Conservation (phyloP, 2,113 vertebrate species). For the cattle (Bos taurus) region DNA sequence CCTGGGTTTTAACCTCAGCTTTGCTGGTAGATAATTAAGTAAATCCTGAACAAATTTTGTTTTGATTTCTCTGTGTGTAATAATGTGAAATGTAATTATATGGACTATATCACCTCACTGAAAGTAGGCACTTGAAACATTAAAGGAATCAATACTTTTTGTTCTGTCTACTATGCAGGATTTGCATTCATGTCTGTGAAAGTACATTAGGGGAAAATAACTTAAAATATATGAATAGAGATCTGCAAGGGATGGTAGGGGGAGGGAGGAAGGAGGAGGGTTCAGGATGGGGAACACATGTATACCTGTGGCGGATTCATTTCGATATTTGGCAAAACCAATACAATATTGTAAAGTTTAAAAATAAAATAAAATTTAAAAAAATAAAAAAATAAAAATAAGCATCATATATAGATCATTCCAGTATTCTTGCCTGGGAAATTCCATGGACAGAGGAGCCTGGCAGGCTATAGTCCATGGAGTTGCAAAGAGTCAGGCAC, state of each 20-base stretch:
- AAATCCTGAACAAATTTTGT: neutral
- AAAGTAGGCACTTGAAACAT: neutral
- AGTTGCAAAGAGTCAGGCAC: neutral
- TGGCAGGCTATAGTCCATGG: neutral
- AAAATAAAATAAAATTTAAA: no score
- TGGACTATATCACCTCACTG: neutral
- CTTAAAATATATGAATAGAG: neutral
- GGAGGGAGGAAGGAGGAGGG: no score
- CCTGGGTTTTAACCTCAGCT: neutral
- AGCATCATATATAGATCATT: neutral
- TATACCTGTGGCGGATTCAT: no score
- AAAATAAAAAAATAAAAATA: neutral
- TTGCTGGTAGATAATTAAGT: neutral
- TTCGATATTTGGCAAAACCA: no score
- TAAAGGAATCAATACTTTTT: neutral
- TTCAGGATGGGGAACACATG: no score
- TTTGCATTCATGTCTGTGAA: neutral
- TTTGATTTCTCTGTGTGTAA: neutral
- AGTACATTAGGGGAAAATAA: neutral
- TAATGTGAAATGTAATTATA: neutral
- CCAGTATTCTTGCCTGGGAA: neutral
- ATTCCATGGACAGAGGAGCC: neutral
- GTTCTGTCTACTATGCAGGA: neutral
- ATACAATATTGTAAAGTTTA: no score
- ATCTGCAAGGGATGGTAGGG: neutral